Conservation (phyloP, 2,888 invertebrate species). For the Heliconius cydno region DNA sequence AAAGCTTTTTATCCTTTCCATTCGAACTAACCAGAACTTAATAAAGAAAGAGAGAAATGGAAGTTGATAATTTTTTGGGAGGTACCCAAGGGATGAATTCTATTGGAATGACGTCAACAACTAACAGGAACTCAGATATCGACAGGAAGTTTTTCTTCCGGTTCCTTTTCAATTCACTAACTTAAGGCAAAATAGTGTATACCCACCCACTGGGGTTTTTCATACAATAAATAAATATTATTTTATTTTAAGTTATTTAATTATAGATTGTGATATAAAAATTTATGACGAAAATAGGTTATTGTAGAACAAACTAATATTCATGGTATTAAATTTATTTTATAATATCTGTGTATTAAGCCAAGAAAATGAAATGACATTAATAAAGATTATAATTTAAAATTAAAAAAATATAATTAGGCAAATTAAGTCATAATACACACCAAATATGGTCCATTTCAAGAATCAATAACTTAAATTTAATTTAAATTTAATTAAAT, state of each 20-base stretch:
- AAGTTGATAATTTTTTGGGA: slow-evolving; percentile 53
- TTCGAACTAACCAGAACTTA: neutral
- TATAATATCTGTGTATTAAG: no score
- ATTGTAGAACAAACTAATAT: neutral
- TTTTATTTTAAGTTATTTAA: no score
- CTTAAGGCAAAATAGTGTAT: no score
- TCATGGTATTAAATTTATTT: neutral
- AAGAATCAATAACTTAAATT: neutral
- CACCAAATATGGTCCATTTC: slow-evolving; percentile 3
- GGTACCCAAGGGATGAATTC: slow-evolving; percentile 80
- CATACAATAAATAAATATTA: no score
- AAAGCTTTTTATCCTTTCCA: neutral
- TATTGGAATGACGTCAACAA: slow-evolving; percentile 84
- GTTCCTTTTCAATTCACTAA: slow-evolving; percentile 50
- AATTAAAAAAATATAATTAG: neutral
- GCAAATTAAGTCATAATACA: neutral
- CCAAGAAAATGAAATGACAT: no score
- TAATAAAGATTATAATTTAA: no score
- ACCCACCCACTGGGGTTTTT: no score
- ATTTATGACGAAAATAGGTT: no score
- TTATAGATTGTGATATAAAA: no score
- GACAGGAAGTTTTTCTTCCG: slow-evolving; percentile 59
- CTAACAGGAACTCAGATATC: slow-evolving; percentile 76
- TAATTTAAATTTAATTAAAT: no score
- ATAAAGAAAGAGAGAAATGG: neutral